Conservation (phyloP, 2,888 invertebrate genomes). For the Autographa pulchrina region DNA sequence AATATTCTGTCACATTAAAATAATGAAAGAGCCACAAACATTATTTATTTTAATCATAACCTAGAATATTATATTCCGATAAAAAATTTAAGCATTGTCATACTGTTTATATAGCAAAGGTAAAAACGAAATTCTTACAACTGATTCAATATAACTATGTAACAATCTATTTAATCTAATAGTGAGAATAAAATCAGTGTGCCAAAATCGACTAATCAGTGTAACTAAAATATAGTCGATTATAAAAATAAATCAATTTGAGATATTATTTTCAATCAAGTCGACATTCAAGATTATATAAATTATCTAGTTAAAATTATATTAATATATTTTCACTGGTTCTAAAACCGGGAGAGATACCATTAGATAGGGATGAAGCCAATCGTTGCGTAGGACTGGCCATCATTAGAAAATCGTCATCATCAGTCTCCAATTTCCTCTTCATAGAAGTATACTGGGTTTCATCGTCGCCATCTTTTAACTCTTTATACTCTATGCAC, state of each 20-base stretch:
- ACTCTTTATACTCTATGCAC: constrained; percentile 88
- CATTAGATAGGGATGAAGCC: constrained; percentile 76
- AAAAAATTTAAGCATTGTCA: not conserved
- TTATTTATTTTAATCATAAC: not conserved
- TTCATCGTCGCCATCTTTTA: constrained; percentile 77
- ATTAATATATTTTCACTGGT: constrained; percentile 76
- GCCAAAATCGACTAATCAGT: constrained; percentile 6
- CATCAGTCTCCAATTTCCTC: constrained; percentile 80
- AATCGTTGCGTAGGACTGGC: constrained; percentile 76
- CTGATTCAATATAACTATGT: not conserved
- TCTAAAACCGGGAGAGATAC: constrained; percentile 82
- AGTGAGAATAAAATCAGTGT: constrained; percentile 19
- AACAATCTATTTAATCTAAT: constrained; percentile 12
- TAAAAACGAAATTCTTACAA: not conserved
- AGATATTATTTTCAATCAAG: not conserved
- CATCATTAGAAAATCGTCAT: constrained; percentile 82
- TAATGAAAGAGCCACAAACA: constrained; percentile 2
- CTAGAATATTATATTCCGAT: not conserved
- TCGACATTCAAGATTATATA: not conserved
- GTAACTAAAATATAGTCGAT: not conserved
- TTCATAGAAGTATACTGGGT: constrained; percentile 80
- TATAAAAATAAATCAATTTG: not conserved
- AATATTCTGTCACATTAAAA: constrained; percentile 4
- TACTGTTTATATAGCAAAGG: not conserved
- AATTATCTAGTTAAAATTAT: constrained; percentile 23